Conservation (phyloP, 2,888 invertebrate species). For the Ametastegia equiseti region DNA sequence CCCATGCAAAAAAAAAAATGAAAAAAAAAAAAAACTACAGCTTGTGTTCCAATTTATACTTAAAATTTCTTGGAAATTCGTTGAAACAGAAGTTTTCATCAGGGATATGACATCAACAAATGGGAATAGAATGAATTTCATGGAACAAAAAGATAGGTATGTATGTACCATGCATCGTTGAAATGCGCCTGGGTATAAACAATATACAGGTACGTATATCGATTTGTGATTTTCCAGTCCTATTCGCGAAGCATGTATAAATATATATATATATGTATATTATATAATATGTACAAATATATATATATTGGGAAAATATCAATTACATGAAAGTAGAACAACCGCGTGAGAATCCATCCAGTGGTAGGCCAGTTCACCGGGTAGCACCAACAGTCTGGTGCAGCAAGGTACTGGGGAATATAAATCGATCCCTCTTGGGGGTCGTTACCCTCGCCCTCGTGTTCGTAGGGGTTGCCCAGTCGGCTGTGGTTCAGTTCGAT, state of each 20-base stretch:
- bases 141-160: no score
- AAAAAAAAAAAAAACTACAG: no score
- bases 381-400: slow-evolving; percentile 34
- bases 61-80: no score
- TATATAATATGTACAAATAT: no score
- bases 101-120: no score
- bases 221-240: neutral
- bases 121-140: no score
- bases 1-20: no score
- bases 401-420: slow-evolving; percentile 59
- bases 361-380: slow-evolving; percentile 30
- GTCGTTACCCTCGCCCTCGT: slow-evolving; percentile 64
- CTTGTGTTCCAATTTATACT: no score
- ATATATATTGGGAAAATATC: neutral
- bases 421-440: slow-evolving; percentile 70
- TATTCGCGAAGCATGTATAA: neutral
- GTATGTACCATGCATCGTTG: no score
- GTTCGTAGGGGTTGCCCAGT: slow-evolving; percentile 33
- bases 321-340: slow-evolving; percentile 21
- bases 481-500: slow-evolving; percentile 41
- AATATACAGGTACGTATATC: neutral
- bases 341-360: slow-evolving; percentile 37
- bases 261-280: no score
- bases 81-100: neutral
- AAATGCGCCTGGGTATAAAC: no score